phyloP scores from a whole-genome alignment of 2,888 invertebrate species.

The Anticlea derivata region DNA sequence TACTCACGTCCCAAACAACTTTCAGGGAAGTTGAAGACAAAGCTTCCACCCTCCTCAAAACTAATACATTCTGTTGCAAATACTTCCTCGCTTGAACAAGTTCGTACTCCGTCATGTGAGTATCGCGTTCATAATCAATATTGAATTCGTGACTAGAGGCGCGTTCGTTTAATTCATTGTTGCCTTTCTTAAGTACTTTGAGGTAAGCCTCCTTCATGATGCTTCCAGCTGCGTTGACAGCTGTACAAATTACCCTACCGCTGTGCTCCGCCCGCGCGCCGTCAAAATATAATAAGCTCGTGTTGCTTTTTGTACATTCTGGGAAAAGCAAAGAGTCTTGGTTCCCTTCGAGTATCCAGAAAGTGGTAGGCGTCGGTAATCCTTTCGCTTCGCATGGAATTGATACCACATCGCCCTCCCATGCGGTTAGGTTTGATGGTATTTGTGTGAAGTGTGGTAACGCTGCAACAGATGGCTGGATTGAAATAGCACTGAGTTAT shows the following conservation, averaged over 20 bases:
- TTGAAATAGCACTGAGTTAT: conserved; percentile 73
- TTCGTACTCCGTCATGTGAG: conserved; percentile 88
- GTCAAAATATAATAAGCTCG: conserved; percentile 76
- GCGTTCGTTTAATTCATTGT: conserved; percentile 66
- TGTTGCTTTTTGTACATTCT: conserved; percentile 78
- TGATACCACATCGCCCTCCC: conserved; percentile 93
- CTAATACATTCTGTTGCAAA: conserved; percentile 91
- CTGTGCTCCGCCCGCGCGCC: conserved; percentile 72
- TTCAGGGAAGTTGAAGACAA: conserved; percentile 90
- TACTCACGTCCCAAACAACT: conserved; percentile 91
- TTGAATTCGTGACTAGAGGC: conserved; percentile 59
- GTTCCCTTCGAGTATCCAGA: conserved; percentile 97
- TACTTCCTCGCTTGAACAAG: conserved; percentile 90
- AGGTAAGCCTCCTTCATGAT: conserved; percentile 80
- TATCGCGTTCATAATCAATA: conserved; percentile 64
- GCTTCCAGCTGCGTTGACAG: conserved; percentile 79
- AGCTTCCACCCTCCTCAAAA: conserved; percentile 86
- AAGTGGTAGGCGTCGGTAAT: conserved; percentile 96
- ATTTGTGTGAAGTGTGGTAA: conserved; percentile 93
- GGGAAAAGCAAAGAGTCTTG: conserved; percentile 86
- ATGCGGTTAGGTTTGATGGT: conserved; percentile 94
- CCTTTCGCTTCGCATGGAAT: conserved; percentile 97
- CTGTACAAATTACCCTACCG: conserved; percentile 78
- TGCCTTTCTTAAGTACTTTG: conserved; percentile 72
- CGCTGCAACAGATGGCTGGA: conserved; percentile 86